A percentile compares a stretch with the other conserved stretches of the same genome.
Conservation (phyloP, 2,113 vertebrate species). For the Delphinus delphis region DNA sequence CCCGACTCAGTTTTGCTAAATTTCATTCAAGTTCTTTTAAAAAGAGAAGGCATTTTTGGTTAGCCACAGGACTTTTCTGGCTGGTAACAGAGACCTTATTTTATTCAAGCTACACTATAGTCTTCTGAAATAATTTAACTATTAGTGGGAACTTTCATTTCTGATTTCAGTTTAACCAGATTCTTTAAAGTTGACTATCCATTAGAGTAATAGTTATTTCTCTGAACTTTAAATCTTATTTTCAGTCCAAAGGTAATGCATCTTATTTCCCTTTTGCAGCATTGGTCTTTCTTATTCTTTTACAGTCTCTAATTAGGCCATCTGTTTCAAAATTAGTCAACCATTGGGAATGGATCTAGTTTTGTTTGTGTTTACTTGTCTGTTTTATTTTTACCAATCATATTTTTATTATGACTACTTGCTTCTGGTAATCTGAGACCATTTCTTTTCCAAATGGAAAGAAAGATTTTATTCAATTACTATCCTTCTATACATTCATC, state of each 20-base stretch:
- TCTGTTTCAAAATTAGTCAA: conserved; percentile 55
- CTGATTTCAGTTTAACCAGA: background rate
- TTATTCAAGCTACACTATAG: background rate
- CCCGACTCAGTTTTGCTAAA: background rate
- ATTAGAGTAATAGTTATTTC: background rate
- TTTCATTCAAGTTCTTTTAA: background rate
- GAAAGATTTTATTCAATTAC: background rate
- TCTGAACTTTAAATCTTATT: background rate
- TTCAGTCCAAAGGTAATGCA: background rate
- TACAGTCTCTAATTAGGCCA: conserved; percentile 36
- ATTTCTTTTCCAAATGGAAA: background rate
- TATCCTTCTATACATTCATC: background rate
- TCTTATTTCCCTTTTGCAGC: conserved; percentile 25
- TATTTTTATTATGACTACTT: conserved; percentile 41
- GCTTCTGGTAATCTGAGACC: background rate
- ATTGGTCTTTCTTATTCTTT: background rate
- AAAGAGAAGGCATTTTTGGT: background rate
- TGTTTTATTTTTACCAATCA: conserved; percentile 30
- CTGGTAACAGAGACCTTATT: background rate
- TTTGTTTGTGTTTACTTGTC: conserved; percentile 40
- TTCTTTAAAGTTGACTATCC: background rate
- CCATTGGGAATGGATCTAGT: conserved; percentile 15
- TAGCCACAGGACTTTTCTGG: background rate
- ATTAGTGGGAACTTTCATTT: background rate
- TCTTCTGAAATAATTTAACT: background rate